A percentile compares a stretch with the other conserved stretches of the same genome.
Conservation (phyloP, 2,888 invertebrate species). For the Autographa pulchrina region DNA sequence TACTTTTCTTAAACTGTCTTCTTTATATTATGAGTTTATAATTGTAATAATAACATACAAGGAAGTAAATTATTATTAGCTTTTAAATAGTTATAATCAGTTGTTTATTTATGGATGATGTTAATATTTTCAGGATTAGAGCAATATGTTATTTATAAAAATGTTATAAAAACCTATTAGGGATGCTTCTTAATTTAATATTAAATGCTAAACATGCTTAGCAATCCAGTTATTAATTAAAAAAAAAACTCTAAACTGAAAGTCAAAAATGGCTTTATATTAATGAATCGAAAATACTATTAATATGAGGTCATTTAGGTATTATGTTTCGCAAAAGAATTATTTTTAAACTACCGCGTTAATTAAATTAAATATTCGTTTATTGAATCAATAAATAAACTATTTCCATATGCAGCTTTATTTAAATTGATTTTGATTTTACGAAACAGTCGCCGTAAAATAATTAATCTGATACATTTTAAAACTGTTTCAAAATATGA, state of each 20-base stretch:
- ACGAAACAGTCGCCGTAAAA: background rate
- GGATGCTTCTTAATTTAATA: background rate
- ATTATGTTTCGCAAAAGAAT: background rate
- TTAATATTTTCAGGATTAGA: too few species aligned
- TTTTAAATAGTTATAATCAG: background rate
- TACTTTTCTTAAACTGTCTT: too few species aligned
- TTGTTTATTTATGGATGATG: too few species aligned
- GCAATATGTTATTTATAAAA: background rate
- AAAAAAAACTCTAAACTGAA: background rate
- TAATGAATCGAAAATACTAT: background rate
- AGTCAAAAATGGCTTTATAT: background rate
- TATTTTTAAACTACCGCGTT: background rate
- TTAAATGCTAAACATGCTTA: background rate
- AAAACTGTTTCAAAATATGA: background rate
- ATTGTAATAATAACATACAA: background rate
- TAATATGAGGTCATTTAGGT: background rate
- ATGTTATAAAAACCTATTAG: background rate
- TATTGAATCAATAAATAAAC: background rate
- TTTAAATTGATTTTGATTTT: constrained; percentile 1
- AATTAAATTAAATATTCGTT: background rate
- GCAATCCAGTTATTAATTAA: background rate
- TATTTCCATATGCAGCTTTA: background rate
- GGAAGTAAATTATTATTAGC: background rate
- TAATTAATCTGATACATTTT: background rate
- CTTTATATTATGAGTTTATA: too few species aligned